Percentiles rank a stretch among this genome's conserved stretches.
Conservation (phyloP, 2,888 invertebrate species). For the Cosmopolites sordidus region DNA sequence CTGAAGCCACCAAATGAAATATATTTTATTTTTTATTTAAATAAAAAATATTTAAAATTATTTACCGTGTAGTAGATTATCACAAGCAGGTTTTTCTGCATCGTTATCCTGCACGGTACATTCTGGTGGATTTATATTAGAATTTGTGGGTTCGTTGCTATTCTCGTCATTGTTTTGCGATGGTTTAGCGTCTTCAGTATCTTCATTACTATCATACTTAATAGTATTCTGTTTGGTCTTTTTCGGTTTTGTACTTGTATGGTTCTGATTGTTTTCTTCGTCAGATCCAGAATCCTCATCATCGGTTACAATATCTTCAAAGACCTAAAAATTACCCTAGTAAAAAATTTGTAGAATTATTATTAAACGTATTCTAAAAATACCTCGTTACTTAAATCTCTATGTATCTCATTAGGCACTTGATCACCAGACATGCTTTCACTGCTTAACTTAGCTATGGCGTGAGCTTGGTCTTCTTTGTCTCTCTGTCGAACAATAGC, state of each 20-base stretch:
- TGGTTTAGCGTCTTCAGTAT: conserved; percentile 11
- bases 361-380: conserved; percentile 26
- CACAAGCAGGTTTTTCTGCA: conserved; percentile 6
- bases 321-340: conserved; percentile 41
- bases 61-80: conserved; percentile 1
- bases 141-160: neutral
- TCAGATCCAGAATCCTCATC: conserved; percentile 43
- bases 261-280: conserved; percentile 41
- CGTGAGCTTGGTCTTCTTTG: conserved; percentile 77
- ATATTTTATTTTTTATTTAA: no score
- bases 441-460: conserved; percentile 77
- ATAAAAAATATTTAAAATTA: neutral
- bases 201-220: conserved; percentile 42
- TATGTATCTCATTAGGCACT: conserved; percentile 44
- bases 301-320: conserved; percentile 45
- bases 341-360: conserved; percentile 1
- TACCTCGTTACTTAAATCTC: conserved; percentile 54
- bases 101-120: conserved; percentile 14
- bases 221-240: conserved; percentile 44
- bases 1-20: neutral
- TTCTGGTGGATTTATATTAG: neutral
- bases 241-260: conserved; percentile 29
- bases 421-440: conserved; percentile 60
- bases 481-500: conserved; percentile 83
- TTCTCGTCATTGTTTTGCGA: neutral